Base-by-base conservation (phyloP, 2,888 invertebrate species). In the Steinernema hermaphroditum region DNA sequence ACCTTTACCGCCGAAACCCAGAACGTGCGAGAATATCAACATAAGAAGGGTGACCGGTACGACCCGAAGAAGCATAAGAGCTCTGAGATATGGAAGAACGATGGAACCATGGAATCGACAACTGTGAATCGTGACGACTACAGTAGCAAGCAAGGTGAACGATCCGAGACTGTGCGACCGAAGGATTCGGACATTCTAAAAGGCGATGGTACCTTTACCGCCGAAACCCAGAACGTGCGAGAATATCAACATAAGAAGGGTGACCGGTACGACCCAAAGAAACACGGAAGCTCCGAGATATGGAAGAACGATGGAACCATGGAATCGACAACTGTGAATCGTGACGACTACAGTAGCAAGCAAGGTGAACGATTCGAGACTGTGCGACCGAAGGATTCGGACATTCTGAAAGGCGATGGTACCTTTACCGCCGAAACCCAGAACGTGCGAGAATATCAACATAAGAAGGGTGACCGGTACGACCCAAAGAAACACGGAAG, bases 41-140 rank as follows among this genome's bases (percentile, higher is more conserved):
- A 29, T 19, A 37, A 57, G 19, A 69, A 69, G 22, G 76, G 76
- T 2, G 76, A 76, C 19, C 50, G 74, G 0, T 76, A 57, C 68
- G 74, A 74, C 22, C 29, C 70, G n/a, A 70, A 68, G 70, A 49
- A 44, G 12, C 69, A 70, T 34, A 32, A 73, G 54, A 70, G 57
- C n/a, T 44, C 76, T 22, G 57, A 70, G 50, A 50, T 50, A 8
- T 50, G 50, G 50, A 22, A 50, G 50, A 16, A 50, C 73, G 14
- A 37, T 73, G 14, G 37, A 6, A 50, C 41, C 0, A 22, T 75
- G 41, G 77, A 74, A 16, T 68, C 43, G 34, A 69, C 54, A 1
- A 71, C 78, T 16, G 70, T 73, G 6, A 76, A 41, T 41, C 57
- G 75, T 0, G 57, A 37, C 9, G 79, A 76, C 54, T 81, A 75